phyloP scores from a whole-genome alignment of 2,888 invertebrate species.

The Eupsilia transversa region DNA sequence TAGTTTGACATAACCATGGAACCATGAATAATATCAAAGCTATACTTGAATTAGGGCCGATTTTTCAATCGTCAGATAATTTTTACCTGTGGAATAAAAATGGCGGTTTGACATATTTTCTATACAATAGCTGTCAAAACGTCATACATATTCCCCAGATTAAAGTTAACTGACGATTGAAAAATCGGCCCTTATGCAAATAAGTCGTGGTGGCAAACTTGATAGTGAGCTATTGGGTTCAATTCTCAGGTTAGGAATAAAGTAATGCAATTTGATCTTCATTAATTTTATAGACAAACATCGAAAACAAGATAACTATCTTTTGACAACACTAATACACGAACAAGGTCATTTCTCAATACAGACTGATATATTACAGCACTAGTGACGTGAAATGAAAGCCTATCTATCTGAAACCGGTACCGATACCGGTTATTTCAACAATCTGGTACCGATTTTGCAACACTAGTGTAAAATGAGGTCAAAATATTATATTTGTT shows the following conservation, averaged over 20 bases:
- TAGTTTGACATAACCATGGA: no score
- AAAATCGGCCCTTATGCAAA: no score
- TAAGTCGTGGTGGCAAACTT: neutral
- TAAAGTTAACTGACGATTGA: no score
- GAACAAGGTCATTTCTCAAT: conserved; percentile 65
- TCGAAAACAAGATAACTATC: conserved; percentile 56
- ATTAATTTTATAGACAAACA: conserved; percentile 28
- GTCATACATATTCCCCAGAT: no score
- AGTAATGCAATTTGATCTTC: conserved; percentile 21
- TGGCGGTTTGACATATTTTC: no score
- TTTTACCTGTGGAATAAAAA: no score
- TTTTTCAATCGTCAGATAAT: no score
- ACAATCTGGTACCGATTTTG: conserved; percentile 64
- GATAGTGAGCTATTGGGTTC: neutral
- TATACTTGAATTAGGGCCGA: no score
- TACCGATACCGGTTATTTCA: conserved; percentile 65
- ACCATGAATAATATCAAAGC: no score
- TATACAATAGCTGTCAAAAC: no score
- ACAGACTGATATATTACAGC: conserved; percentile 46
- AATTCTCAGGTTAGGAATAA: neutral
- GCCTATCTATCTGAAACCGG: conserved; percentile 64
- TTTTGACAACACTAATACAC: conserved; percentile 54
- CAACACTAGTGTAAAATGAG: conserved; percentile 57
- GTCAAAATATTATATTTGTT: conserved; percentile 50
- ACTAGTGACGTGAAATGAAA: conserved; percentile 61